phyloP scores from a whole-genome alignment of 92 coral and sea anemone genomes.

The Epizoanthus illoricatus region DNA sequence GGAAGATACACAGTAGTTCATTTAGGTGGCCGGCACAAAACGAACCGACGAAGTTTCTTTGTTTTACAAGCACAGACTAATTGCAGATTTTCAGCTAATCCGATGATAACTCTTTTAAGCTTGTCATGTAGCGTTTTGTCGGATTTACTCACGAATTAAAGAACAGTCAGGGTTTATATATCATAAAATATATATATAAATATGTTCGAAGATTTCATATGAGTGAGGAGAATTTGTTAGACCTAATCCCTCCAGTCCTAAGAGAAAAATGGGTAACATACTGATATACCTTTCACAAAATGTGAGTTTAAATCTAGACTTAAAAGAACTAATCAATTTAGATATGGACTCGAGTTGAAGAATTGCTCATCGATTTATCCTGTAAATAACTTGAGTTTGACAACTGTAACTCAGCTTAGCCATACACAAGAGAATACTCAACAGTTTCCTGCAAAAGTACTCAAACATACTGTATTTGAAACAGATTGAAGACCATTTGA shows the following conservation, averaged over 20 bases:
- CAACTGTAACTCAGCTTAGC: neutral
- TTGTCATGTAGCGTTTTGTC: constrained; percentile 15
- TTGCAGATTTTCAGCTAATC: constrained; percentile 19
- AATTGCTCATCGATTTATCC: no score
- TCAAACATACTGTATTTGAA: neutral
- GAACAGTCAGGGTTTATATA: neutral
- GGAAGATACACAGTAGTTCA: neutral
- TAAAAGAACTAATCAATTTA: no score
- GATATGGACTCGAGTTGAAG: no score
- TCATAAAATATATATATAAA: no score
- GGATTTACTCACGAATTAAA: neutral
- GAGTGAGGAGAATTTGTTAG: neutral
- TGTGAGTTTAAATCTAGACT: no score
- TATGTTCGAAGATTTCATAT: neutral
- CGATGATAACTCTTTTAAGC: constrained; percentile 2
- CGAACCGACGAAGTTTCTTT: neutral
- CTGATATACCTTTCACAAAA: no score
- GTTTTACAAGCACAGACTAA: neutral
- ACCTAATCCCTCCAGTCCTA: no score
- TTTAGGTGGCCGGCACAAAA: neutral
- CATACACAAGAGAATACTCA: neutral
- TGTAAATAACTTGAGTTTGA: neutral
- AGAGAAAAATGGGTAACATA: no score
- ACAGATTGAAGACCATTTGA: neutral
- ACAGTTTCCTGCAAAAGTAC: neutral